phyloP scores from a whole-genome alignment of 64 coral and sea anemone genomes.

The Pocillopora damicornis region DNA sequence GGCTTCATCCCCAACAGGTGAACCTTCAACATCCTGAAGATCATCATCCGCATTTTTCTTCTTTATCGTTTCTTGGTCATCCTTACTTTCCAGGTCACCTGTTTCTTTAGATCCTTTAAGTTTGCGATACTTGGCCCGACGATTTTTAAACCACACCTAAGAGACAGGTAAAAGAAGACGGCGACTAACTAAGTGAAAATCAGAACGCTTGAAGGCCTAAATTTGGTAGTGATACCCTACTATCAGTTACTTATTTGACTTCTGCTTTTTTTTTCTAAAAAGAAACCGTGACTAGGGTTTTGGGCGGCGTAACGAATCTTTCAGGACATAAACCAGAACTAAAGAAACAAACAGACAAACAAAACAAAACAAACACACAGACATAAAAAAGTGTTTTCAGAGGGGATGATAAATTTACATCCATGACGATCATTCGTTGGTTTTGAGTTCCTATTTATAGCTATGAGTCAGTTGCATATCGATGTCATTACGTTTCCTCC shows the following conservation, averaged over 20 bases:
- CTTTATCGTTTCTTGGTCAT: slow-evolving; percentile 18
- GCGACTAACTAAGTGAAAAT: no score
- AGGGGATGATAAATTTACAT: no score
- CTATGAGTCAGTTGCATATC: no score
- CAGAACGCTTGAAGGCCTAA: no score
- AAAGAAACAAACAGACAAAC: not conserved
- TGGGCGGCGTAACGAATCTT: no score
- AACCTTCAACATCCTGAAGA: not conserved
- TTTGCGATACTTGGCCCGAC: slow-evolving; percentile 87
- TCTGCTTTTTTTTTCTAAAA: not conserved
- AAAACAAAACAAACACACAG: not conserved
- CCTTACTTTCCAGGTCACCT: not conserved
- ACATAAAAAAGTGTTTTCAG: no score
- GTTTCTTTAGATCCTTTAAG: slow-evolving; percentile 56
- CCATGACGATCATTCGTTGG: no score
- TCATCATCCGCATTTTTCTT: not conserved
- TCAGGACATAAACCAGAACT: no score
- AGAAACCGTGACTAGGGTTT: no score
- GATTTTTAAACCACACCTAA: slow-evolving; percentile 92
- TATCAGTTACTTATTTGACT: not conserved
- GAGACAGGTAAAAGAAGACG: not conserved
- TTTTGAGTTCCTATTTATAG: no score
- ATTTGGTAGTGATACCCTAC: no score
- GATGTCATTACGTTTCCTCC: no score
- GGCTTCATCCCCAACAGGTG: not conserved